A percentile compares a stretch with the other conserved stretches of the same genome.
These are phyloP conservation scores for Nothocercus nigrocapillus DNA, from an alignment of 2,113 vertebrate species.

Conservation along the genomic window DNA sequence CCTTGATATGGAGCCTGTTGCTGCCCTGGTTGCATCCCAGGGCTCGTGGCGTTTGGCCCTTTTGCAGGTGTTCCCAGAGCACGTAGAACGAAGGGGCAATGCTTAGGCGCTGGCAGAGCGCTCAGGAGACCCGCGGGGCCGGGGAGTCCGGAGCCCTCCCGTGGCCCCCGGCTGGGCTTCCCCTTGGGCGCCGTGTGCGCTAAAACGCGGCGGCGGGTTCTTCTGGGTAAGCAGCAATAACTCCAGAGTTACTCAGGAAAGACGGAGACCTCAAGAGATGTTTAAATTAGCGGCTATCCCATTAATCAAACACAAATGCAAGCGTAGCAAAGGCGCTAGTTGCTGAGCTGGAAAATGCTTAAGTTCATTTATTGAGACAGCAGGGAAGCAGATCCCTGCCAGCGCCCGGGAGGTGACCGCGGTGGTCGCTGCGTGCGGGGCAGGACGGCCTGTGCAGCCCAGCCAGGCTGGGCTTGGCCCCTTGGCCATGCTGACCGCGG, in stretches of 20 bases:
- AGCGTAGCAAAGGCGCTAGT: slow-evolving; percentile 36
- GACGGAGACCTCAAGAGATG: slow-evolving; percentile 63
- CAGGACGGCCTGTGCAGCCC: background rate
- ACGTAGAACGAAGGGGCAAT: no score
- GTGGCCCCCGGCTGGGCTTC: no score
- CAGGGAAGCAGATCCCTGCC: background rate
- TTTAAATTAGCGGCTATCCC: slow-evolving; percentile 56
- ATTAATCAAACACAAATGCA: slow-evolving; percentile 63
- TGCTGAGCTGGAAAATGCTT: slow-evolving; percentile 63
- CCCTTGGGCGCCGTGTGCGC: no score
- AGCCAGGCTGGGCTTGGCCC: background rate
- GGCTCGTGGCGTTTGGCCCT: no score
- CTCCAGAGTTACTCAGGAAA: slow-evolving; percentile 52
- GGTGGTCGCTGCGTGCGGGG: no score
- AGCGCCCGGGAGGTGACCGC: background rate
- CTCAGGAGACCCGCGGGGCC: no score
- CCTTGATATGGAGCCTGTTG: no score
- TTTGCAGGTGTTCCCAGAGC: no score
- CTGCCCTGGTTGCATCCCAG: no score
- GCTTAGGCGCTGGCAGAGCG: no score
- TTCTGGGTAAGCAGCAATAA: slow-evolving; percentile 34
- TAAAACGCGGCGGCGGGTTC: background rate
- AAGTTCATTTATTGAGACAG: slow-evolving; percentile 19
- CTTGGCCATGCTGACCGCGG: no score
- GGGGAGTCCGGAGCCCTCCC: no score